Evolutionary conservation across 1,140 invertebrate species (phyloP).

Genomic region (Matsumurasca onukii): DNA sequence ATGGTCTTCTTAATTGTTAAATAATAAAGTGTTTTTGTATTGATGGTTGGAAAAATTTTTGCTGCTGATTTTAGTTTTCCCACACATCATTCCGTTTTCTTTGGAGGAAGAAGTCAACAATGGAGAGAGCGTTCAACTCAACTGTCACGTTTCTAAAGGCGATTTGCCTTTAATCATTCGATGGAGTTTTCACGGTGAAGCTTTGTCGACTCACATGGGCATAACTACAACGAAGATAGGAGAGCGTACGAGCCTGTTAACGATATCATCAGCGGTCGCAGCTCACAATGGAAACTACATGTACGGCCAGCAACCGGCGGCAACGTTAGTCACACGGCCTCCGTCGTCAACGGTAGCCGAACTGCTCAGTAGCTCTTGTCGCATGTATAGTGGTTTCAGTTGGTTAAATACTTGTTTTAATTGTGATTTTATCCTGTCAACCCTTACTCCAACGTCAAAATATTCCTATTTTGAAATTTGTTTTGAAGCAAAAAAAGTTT

Average conservation of each 20-base stretch:
- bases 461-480: too few species aligned
- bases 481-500: too few species aligned
- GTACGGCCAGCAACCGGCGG: conserved; percentile 41
- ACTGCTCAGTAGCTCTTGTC: too few species aligned
- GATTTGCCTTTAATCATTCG: conserved; percentile 61
- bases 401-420: too few species aligned
- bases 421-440: too few species aligned
- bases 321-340: conserved; percentile 55
- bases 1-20: too few species aligned
- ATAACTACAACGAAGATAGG: conserved; percentile 38
- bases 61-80: conserved; percentile 40
- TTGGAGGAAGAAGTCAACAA: conserved; percentile 52
- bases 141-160: conserved; percentile 62
- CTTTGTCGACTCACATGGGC: conserved; percentile 44
- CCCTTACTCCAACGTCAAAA: too few species aligned
- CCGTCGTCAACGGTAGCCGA: conserved; percentile 68
- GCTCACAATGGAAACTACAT: conserved; percentile 45
- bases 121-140: conserved; percentile 53
- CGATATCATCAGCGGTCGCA: conserved; percentile 52
- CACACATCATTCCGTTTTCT: conserved; percentile 45
- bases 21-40: too few species aligned
- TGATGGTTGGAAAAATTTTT: too few species aligned
- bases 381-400: background rate
- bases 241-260: conserved; percentile 53
- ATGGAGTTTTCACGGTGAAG: conserved; percentile 59